Base-by-base conservation (phyloP, 2,797 vertebrate genomes). In the Aphelocoma californica region DNA sequence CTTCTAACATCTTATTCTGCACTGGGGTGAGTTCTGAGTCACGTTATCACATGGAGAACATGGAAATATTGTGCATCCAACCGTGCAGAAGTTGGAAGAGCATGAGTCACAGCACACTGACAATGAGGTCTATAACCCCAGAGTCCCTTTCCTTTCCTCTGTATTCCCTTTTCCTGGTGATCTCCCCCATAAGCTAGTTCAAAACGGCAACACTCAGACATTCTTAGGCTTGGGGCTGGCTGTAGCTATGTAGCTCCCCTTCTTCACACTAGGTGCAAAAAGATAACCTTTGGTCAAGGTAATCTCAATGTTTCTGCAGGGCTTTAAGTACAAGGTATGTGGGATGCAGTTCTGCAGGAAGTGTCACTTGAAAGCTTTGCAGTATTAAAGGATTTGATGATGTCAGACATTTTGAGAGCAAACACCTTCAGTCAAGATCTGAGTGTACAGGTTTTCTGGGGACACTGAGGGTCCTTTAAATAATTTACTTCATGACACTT, bases 11-110 rank as follows among this genome's bases (percentile, higher is more conserved):
- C 54, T 88, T 83, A 26, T 10, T 85, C 56, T 40, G 28, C 8
- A 18, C 32, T 23, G 29, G 7, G 10, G 10, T 23, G 51, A 51
- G 42, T 47, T 72, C 47, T 7, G 23, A 88, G 56, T 26, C 48
- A 80, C 16, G 64, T 54, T n/a, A 28, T 31, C 47, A 57, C 16
- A 13, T 0, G 2, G 29, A 29, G 81, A 89, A 62, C 20, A 11
- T 1, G 20, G 58, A 84, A 81, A 69, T 7, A 32, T 4, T 7
- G 3, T 24, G 18, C 18, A 32, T 50, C 34, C 50, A 79, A 38
- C 32, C 0, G 0, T 1, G 3, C 18, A 67, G 24, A 19, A 44
- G 14, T 7, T 47, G 61, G 42, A 24, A 9, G 18, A 79, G 24
- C 62, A 72, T 1, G 1, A 50, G 8, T 40, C 47, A 14, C 18